Evolutionary conservation across 2,888 invertebrate genomes (phyloP).

Genomic region (Archips xylosteana): DNA sequence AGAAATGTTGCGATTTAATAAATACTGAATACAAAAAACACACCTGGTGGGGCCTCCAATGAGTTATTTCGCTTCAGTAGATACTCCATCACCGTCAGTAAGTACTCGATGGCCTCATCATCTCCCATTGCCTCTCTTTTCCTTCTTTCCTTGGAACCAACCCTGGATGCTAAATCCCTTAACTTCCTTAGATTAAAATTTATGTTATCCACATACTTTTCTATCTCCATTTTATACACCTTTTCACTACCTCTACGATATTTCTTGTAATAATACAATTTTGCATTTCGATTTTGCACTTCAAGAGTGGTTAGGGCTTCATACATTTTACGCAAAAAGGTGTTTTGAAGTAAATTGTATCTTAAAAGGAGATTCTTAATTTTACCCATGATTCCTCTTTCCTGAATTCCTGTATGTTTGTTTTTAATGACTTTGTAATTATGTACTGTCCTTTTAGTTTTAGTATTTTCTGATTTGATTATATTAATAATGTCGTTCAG

Average conservation of each 20-base stretch:
- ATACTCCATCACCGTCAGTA: conserved; percentile 72
- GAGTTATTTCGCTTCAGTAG: conserved; percentile 65
- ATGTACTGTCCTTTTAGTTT: conserved; percentile 30
- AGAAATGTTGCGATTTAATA: no score
- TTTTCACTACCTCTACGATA: background rate
- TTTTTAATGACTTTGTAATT: conserved; percentile 26
- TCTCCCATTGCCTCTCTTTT: conserved; percentile 60
- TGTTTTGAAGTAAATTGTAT: conserved; percentile 68
- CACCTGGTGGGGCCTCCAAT: conserved; percentile 62
- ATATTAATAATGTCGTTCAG: conserved; percentile 64
- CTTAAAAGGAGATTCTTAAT: conserved; percentile 59
- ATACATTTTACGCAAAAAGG: conserved; percentile 66
- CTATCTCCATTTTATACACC: conserved; percentile 47
- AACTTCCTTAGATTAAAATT: conserved; percentile 68
- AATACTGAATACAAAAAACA: no score
- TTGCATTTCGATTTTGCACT: conserved; percentile 16
- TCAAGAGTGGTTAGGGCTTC: conserved; percentile 56
- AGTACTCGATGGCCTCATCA: conserved; percentile 66
- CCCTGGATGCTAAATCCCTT: conserved; percentile 58
- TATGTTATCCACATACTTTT: conserved; percentile 65
- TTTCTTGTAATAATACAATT: background rate
- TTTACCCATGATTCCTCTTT: conserved; percentile 51
- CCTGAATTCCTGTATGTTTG: conserved; percentile 30
- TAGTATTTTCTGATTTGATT: conserved; percentile 51
- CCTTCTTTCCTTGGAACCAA: conserved; percentile 53